A percentile compares a stretch with the other conserved stretches of the same genome.
Conservation (phyloP, 2,888 invertebrate genomes). For the Byasa hedistus region DNA sequence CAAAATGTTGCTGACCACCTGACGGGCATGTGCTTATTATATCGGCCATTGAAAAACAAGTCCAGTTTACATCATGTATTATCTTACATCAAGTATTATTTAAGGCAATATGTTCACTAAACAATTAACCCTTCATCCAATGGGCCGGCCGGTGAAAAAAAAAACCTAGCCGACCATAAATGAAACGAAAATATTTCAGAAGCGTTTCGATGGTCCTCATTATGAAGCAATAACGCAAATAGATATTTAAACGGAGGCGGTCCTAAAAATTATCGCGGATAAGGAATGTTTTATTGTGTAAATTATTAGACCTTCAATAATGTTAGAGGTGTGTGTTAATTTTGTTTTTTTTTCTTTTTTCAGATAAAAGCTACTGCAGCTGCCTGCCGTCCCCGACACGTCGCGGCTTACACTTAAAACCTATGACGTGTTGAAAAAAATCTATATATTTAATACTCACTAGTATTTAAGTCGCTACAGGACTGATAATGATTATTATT, state of each 20-base stretch:
- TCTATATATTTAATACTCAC: constrained; percentile 60
- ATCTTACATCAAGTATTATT: constrained; percentile 59
- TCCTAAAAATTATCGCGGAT: background rate
- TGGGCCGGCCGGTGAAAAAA: constrained; percentile 35
- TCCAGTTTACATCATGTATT: constrained; percentile 56
- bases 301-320: background rate
- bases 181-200: constrained; percentile 9
- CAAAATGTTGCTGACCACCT: constrained; percentile 53
- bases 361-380: constrained; percentile 52
- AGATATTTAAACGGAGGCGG: background rate
- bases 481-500: constrained; percentile 65
- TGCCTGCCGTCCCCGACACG: constrained; percentile 53
- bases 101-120: constrained; percentile 45
- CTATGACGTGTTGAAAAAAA: constrained; percentile 32
- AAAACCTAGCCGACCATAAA: constrained; percentile 6
- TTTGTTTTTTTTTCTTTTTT: constrained; percentile 46
- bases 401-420: constrained; percentile 36
- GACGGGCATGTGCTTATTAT: constrained; percentile 58
- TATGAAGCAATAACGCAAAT: constrained; percentile 4
- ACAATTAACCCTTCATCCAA: constrained; percentile 38
- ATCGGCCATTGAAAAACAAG: constrained; percentile 51
- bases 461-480: constrained; percentile 56
- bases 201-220: background rate
- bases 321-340: constrained; percentile 9
- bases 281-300: background rate